phyloP scores from a whole-genome alignment of 1,140 invertebrate genomes.

The Zaprionus tsacasi region DNA sequence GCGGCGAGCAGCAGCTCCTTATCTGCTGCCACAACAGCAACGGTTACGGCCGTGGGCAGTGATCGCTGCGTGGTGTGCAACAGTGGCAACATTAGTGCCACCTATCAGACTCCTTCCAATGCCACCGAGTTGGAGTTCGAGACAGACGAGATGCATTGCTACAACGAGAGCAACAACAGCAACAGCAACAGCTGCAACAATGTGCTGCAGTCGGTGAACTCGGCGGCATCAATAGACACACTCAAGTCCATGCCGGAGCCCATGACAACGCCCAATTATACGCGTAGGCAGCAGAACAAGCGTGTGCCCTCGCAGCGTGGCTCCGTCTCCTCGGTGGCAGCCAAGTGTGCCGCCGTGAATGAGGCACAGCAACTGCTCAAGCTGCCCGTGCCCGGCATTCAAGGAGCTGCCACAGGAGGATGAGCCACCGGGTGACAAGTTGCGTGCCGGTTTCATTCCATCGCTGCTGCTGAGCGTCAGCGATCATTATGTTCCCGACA shows the following conservation, averaged over 20 bases:
- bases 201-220: conserved; percentile 58
- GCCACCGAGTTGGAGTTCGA: conserved; percentile 88
- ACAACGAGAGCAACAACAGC: conserved; percentile 53
- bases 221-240: conserved; percentile 74
- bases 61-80: conserved; percentile 85
- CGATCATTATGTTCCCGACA: conserved; percentile 91
- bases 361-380: conserved; percentile 71
- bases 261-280: conserved; percentile 37
- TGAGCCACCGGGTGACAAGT: conserved; percentile 66
- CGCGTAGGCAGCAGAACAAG: conserved; percentile 61
- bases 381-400: conserved; percentile 73
- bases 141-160: conserved; percentile 85
- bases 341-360: conserved; percentile 76
- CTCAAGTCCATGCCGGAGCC: conserved; percentile 62
- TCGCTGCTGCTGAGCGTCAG: conserved; percentile 88
- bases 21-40: conserved; percentile 11
- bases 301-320: conserved; percentile 73
- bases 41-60: conserved; percentile 69
- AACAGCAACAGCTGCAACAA: conserved; percentile 30
- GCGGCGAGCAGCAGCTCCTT: conserved; percentile 58
- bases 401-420: conserved; percentile 80
- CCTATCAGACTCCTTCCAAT: conserved; percentile 87
- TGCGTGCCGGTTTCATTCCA: conserved; percentile 83
- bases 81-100: conserved; percentile 83
- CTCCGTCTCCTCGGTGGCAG: conserved; percentile 77